Evolutionary conservation across 2,113 vertebrate species (phyloP), one percentile per base, ranked within the genome.

Genomic region (Elgaria multicarinata): DNA sequence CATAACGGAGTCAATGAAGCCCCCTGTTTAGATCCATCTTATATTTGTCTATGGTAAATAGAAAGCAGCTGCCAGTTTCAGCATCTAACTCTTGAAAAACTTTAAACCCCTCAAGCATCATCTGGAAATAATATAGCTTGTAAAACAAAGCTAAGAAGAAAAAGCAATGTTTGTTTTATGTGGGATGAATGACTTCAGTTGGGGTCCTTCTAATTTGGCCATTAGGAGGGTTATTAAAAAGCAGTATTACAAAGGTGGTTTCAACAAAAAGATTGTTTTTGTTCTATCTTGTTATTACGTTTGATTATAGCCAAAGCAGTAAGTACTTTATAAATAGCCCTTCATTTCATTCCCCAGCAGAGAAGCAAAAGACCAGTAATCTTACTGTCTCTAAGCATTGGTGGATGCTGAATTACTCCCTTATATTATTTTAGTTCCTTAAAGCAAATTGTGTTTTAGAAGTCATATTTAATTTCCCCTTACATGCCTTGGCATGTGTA

Each of bases 41-140:
- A 96, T 95, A 97, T 97, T 97, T 96, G 91, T 90, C 94, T 95
- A 95, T 93, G 96, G 89, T 89, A 97, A 98, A 98, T 98, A 97
- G 96, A 97, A 98, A 98, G 95, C 98, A 98, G 97, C 96, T 97
- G 97, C 94, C 95, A 94, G 53, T 96, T 96, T 95, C 95, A 95
- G 95, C 96, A 92, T 97, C 97, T 97, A 95, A 94, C 94, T 97
- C 95, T 96, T 93, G 90, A 94, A 97, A 58, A 95, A 94, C 95
- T 93, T 31, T 93, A 91, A 96, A 94, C 95, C 96, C 96, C 95
- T 97, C 93, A 77, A 97, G 96, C 97, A 83, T 97, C 98, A 99
- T 98, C 98, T 98, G 98, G 98, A 98, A 99, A 97, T 97, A 97
- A 99, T 98, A 97, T 97, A 97, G 96, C 97, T 97, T 97, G 97